These are phyloP conservation scores for Euura lappo DNA, from an alignment of 1,140 invertebrate species.

Conservation along the genomic window DNA sequence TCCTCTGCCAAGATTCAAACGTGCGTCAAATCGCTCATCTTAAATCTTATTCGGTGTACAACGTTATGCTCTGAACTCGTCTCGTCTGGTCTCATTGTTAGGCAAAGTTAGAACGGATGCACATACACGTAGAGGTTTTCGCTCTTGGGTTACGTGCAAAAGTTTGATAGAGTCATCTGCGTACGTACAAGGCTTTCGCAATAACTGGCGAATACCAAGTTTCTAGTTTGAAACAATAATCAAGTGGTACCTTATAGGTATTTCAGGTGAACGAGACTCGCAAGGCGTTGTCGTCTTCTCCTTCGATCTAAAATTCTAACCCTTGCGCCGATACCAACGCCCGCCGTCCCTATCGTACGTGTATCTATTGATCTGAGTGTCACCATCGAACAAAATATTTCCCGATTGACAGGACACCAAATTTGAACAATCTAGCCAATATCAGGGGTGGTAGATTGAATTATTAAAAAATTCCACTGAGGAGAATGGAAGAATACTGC, in stretches of 20 bases:
- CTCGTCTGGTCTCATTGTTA: neutral
- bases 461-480: neutral
- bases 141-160: neutral
- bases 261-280: neutral
- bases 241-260: neutral
- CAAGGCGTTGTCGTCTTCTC: too few species aligned
- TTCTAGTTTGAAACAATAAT: neutral
- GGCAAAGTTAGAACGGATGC: neutral
- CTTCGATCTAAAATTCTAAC: neutral
- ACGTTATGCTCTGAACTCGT: neutral
- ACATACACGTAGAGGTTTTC: neutral
- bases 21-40: neutral
- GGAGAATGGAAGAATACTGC: neutral
- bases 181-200: neutral
- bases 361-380: neutral
- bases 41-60: neutral
- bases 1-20: neutral
- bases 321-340: neutral
- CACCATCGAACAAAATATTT: neutral
- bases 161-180: neutral
- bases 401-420: neutral
- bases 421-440: neutral
- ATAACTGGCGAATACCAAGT: neutral
- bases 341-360: neutral
- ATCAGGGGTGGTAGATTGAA: neutral